Base-by-base conservation (phyloP, 92 coral and sea anemone species). In the Palythoa grandiflora region DNA sequence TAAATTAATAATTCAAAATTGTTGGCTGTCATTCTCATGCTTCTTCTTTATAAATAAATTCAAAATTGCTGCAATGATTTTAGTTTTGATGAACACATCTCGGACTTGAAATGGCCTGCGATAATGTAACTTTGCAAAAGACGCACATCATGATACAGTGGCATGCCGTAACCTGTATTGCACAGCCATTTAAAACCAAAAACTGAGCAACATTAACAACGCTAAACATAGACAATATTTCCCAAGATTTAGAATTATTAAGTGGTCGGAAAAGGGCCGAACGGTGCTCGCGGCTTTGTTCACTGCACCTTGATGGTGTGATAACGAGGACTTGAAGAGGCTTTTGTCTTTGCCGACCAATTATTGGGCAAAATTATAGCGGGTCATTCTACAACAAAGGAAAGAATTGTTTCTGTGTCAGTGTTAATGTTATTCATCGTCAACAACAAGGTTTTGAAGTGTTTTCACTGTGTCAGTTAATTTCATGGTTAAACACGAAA, bases 331-430 rank as follows among this genome's bases (percentile, higher is more conserved):
- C 73, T 48, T 35, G 3, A 37, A 55, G 39, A 20, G 66, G 17
- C 48, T 35, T 76, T 76, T 76, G 68, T 77, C 14, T 37, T 7
- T 11, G 20, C 38, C 47, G 28, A 37, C 83, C 83, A 77, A 77
- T 77, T 68, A 77, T 50, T 14, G 83, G 20, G 21, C 20, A 36
- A 9, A 7, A 36, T 54, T 77, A 16, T 15, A 2, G 66, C 61
- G 20, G 5, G 52, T 9, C 21, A 20, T 53, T 81, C 40, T n/a
- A 47, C 0, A 47, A n/a, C 73, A 81, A 66, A 65, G 59, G 35
- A 76, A 79, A 61, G 6, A 14, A 6, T 6, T 38, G 71, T 9
- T 36, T 60, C 36, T 65, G 75, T 63, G 63, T 80, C 28, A 28
- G 28, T 28, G 28, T 28, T 28, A 28, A 28, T 28, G 61, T 17